Evolutionary conservation across 2,113 vertebrate genomes (phyloP).

Genomic region (Chaenogobius annularis): DNA sequence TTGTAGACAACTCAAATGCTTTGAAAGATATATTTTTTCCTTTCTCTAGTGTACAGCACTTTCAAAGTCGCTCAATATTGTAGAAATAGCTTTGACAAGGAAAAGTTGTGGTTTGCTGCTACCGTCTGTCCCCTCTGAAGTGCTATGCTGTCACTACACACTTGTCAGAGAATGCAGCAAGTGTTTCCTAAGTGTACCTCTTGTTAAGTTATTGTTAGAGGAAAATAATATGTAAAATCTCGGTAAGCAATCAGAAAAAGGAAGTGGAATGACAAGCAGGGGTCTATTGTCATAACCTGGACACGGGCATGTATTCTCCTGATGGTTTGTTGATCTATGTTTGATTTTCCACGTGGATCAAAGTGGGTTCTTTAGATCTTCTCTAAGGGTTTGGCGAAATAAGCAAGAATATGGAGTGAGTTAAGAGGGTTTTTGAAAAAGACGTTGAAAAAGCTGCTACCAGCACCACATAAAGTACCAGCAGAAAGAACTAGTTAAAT

Average conservation of each 20-base stretch:
- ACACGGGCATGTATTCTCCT: constrained; percentile 18
- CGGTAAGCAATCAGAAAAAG: constrained; percentile 5
- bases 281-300: constrained; percentile 22
- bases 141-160: constrained; percentile 4
- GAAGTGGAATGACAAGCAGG: constrained; percentile 12
- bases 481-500: constrained; percentile 53
- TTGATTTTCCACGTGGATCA: constrained; percentile 50
- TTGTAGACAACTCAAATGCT: neutral
- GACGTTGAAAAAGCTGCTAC: constrained; percentile 53
- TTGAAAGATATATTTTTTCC: neutral
- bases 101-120: constrained; percentile 6
- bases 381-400: constrained; percentile 54
- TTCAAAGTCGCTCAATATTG: neutral
- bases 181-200: constrained; percentile 1
- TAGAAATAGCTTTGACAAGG: constrained; percentile 15
- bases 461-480: constrained; percentile 24
- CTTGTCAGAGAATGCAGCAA: constrained; percentile 15
- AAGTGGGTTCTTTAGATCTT: constrained; percentile 46
- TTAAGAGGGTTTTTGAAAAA: constrained; percentile 61
- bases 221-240: constrained; percentile 10
- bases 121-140: constrained; percentile 7
- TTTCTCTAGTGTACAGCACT: neutral
- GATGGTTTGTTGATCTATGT: constrained; percentile 58
- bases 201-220: constrained; percentile 3
- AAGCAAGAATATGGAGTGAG: constrained; percentile 35